Conservation (phyloP, 2,888 invertebrate genomes). For the Aphidius colemani region DNA sequence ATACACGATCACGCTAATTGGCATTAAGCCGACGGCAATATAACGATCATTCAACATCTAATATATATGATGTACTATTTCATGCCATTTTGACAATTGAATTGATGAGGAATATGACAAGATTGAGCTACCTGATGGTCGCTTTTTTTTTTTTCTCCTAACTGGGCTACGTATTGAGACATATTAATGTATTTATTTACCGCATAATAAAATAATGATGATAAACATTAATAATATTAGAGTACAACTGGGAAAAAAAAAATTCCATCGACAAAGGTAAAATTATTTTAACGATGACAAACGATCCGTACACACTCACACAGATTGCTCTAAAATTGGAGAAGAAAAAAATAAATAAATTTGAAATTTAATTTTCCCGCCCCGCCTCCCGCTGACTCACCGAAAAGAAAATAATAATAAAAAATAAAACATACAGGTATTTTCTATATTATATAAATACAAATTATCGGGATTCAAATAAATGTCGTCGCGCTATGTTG, state of each 20-base stretch:
- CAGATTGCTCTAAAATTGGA: slow-evolving; percentile 8
- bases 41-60: slow-evolving; percentile 22
- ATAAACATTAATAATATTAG: background rate
- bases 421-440: slow-evolving; percentile 2
- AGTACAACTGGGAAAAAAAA: too few relatives aligned
- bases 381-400: slow-evolving; percentile 41
- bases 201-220: slow-evolving; percentile 17
- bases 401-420: slow-evolving; percentile 31
- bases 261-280: slow-evolving; percentile 37
- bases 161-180: background rate
- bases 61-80: slow-evolving; percentile 10
- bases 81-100: slow-evolving; percentile 28
- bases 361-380: slow-evolving; percentile 46
- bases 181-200: slow-evolving; percentile 11
- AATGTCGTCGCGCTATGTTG: slow-evolving; percentile 40
- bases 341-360: slow-evolving; percentile 35
- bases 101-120: slow-evolving; percentile 26
- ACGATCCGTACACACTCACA: slow-evolving; percentile 36
- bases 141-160: too few relatives aligned
- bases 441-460: slow-evolving; percentile 36
- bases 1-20: slow-evolving; percentile 53
- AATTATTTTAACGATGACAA: slow-evolving; percentile 55
- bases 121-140: slow-evolving; percentile 29
- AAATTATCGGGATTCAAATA: slow-evolving; percentile 46
- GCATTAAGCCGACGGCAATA: slow-evolving; percentile 45